These are phyloP conservation scores for Ia io DNA, from an alignment of 2,113 vertebrate genomes.

Conservation along the genomic window DNA sequence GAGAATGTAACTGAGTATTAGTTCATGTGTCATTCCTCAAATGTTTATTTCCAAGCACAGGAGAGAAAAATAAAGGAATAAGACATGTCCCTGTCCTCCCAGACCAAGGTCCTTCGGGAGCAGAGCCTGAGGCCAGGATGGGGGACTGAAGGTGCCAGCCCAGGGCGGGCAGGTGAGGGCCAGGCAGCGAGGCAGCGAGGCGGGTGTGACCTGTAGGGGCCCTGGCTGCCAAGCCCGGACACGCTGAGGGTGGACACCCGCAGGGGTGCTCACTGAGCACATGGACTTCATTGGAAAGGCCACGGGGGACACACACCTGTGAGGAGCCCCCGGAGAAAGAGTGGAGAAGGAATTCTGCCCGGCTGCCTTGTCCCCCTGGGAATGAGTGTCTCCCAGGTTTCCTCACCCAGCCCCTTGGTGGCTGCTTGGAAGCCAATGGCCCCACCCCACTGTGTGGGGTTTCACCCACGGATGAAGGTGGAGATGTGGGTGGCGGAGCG, in stretches of 20 bases:
- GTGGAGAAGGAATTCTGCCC: no score
- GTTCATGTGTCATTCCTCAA: not conserved
- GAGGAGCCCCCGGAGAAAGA: no score
- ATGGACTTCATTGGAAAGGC: fast-evolving
- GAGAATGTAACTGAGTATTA: not conserved
- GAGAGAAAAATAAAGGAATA: not conserved
- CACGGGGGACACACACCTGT: no score
- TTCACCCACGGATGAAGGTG: fast-evolving
- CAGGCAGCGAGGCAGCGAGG: not conserved
- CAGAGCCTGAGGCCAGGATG: not conserved
- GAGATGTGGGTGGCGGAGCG: fast-evolving
- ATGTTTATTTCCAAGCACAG: not conserved
- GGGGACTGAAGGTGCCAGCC: not conserved
- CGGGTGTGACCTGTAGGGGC: not conserved
- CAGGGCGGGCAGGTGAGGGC: not conserved
- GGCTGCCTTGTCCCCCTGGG: not conserved
- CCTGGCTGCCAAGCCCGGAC: fast-evolving
- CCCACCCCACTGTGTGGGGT: fast-evolving
- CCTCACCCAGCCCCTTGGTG: not conserved
- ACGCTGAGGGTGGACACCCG: fast-evolving
- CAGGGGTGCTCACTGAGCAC: not conserved
- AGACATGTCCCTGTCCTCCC: not conserved
- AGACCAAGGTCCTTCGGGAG: not conserved
- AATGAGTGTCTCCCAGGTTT: not conserved
- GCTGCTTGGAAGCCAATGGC: not conserved